Evolutionary conservation across 2,888 invertebrate species (phyloP), one percentile per base, ranked within the genome.

Genomic region (Gymnocheta viridis): DNA sequence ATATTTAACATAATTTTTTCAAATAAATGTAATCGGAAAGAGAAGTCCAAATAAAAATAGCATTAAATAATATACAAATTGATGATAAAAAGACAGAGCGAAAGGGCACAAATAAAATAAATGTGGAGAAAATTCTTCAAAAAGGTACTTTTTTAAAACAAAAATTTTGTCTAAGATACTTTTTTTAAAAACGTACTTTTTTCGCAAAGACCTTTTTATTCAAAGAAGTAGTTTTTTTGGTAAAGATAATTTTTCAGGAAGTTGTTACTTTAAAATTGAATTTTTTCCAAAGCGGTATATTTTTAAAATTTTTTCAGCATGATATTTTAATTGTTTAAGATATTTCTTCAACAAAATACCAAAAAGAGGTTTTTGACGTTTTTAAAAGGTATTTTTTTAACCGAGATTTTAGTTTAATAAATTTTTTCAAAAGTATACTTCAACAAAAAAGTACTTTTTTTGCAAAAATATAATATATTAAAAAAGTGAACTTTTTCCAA

Each of bases 11-110:
- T n/a, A n/a, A n/a, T n/a, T n/a, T n/a, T n/a, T 29, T 60, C 49
- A 67, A 60, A 41, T 60, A 19, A 60, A 41, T 77, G 69, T 60
- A 58, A 58, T 22, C 27, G 10, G 6, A 19, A 17, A 44, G 44
- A 47, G 12, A 10, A 29, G n/a, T 22, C 19, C 1, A 41, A 38
- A 41, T 14, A 47, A 22, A 10, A 14, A 27, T 29, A 22, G 41
- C 12, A 72, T 22, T 58, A 32, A 58, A 10, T 44, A 14, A 22
- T 12, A 32, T 2, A 14, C 12, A 44, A 17, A 54, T 24, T 0
- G 14, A 19, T 17, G 17, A 19, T 47, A 0, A 54, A 54, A 54
- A 44, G n/a, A 0, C 2, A 12, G n/a, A 14, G n/a, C n/a, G n/a
- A n/a, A n/a, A n/a, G 19, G 7, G 24, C 19, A 56, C 19, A 24